These are phyloP conservation scores for Trypoxylus dichotomus DNA, from an alignment of 1,140 invertebrate genomes.

Conservation along the genomic window DNA sequence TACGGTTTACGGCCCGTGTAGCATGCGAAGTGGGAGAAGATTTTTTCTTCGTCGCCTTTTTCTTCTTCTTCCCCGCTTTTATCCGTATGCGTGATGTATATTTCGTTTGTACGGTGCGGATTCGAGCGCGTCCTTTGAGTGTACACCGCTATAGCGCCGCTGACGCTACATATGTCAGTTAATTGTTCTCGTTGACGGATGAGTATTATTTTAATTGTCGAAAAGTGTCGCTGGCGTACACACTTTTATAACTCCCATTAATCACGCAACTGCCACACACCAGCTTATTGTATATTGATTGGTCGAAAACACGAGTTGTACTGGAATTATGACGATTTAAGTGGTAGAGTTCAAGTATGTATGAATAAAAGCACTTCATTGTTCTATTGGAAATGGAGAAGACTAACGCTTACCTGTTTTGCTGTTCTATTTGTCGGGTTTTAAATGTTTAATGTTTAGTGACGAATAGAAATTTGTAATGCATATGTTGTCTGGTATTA, in stretches of 20 bases:
- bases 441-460: too few relatives aligned
- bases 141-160: neutral
- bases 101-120: neutral
- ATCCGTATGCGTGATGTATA: neutral
- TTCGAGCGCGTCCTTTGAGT: neutral
- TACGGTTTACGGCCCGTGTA: constrained; percentile 29
- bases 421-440: too few relatives aligned
- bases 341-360: neutral
- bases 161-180: constrained; percentile 10
- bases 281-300: constrained; percentile 7
- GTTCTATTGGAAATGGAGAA: too few relatives aligned
- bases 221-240: neutral
- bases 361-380: too few relatives aligned
- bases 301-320: neutral
- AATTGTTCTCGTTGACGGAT: constrained; percentile 15
- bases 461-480: too few relatives aligned
- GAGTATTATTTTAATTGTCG: constrained; percentile 24
- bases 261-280: neutral
- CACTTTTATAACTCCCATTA: constrained; percentile 8
- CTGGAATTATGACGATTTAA: neutral
- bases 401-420: too few relatives aligned
- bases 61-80: neutral
- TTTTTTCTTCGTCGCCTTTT: neutral
- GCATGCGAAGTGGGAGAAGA: neutral
- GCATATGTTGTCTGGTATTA: too few relatives aligned